These are phyloP conservation scores for Echinarachnius parma DNA, from an alignment of 53 echinoderm and acorn worm genomes.

Conservation along the genomic window DNA sequence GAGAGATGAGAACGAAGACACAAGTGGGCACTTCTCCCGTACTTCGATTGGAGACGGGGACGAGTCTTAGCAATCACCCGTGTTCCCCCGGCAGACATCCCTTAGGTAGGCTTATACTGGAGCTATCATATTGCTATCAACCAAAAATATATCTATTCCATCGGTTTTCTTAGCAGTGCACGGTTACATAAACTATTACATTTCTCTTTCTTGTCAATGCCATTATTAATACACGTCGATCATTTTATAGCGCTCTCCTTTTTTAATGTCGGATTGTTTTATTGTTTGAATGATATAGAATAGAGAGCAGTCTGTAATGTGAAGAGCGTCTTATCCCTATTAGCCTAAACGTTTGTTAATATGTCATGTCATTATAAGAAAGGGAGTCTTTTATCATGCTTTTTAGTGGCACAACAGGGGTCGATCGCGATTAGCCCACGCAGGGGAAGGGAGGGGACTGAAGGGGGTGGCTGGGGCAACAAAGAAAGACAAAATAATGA, in stretches of 20 bases:
- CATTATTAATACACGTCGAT: too few relatives aligned
- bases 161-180: constrained; percentile 16
- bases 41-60: constrained; percentile 27
- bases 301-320: not conserved
- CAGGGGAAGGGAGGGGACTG: too few relatives aligned
- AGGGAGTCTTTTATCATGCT: too few relatives aligned
- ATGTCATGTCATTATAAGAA: too few relatives aligned
- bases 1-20: constrained; percentile 17
- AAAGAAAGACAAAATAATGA: too few relatives aligned
- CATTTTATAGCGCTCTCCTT: too few relatives aligned
- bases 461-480: too few relatives aligned
- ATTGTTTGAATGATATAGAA: not conserved
- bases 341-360: too few relatives aligned
- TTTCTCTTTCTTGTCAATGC: too few relatives aligned
- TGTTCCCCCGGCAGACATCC: constrained; percentile 19
- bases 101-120: not conserved
- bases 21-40: constrained; percentile 21
- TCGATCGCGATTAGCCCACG: too few relatives aligned
- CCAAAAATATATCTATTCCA: constrained; percentile 51
- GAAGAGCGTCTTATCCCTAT: constrained; percentile 28
- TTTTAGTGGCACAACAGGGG: too few relatives aligned
- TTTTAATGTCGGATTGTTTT: not conserved
- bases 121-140: constrained; percentile 29
- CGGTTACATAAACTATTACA: not conserved
- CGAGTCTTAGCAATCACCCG: constrained; percentile 25